Percentiles rank a stretch among this genome's conserved stretches.
phyloP scores from a whole-genome alignment of 2,797 vertebrate genomes.

The Heteromormyrus szaboi region DNA sequence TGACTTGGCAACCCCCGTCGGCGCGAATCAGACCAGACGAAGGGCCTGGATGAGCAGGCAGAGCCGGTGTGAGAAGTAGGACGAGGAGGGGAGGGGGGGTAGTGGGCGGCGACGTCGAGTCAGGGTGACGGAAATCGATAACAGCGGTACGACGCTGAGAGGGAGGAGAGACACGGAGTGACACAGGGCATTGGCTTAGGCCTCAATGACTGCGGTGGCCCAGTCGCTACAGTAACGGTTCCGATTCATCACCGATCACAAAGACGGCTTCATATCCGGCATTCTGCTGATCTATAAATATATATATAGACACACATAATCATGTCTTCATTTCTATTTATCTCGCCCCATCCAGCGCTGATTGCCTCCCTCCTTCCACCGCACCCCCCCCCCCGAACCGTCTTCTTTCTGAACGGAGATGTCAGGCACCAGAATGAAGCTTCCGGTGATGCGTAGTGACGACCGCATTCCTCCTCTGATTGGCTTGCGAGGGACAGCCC shows the following conservation, averaged over 20 bases:
- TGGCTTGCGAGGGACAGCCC: not conserved
- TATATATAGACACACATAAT: not conserved
- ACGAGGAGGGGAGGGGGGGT: conserved; percentile 30
- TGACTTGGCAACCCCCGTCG: not conserved
- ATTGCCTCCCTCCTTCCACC: not conserved
- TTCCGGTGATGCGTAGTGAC: not conserved
- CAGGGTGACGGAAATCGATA: conserved; percentile 65
- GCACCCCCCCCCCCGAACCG: too few species aligned
- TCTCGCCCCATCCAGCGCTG: not conserved
- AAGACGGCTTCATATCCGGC: conserved; percentile 50
- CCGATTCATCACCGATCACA: conserved; percentile 52
- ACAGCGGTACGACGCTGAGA: conserved; percentile 61
- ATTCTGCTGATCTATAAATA: conserved; percentile 15
- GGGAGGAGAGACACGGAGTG: conserved; percentile 71
- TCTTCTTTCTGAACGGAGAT: not conserved
- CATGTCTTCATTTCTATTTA: not conserved
- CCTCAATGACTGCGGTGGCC: conserved; percentile 35
- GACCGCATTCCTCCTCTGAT: not conserved
- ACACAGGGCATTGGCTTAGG: conserved; percentile 45
- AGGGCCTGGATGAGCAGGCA: not conserved
- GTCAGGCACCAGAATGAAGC: not conserved
- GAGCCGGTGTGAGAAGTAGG: not conserved
- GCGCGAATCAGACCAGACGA: not conserved
- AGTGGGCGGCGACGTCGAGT: conserved; percentile 50
- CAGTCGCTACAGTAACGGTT: conserved; percentile 59